Evolutionary conservation across 2,797 vertebrate genomes (phyloP), one percentile per base, ranked within the genome.

Genomic region (Uromys caudimaculatus): DNA sequence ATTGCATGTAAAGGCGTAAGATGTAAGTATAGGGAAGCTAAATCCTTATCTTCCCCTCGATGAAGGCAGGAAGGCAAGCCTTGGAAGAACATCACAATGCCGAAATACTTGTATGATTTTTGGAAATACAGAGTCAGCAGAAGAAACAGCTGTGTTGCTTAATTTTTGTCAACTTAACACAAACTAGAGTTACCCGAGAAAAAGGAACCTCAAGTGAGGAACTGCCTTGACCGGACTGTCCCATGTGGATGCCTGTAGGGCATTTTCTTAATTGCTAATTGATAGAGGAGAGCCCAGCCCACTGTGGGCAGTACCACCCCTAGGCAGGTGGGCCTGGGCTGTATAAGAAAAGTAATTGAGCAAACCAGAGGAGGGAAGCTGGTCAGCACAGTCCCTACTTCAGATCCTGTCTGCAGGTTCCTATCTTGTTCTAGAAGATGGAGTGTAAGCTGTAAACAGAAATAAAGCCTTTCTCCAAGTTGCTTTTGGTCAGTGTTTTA

Each of bases 71-170:
- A 79, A 60, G 23, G 32, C 41, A 75, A 47, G 69, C 41, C 93
- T 84, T 38, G 75, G 41, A 75, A 84, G 69, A 50, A 75, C 54
- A 60, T 75, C 7, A 76, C 79, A 16, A 64, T 60, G 9, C 67
- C 44, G 29, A 38, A 75, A 84, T 73, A 52, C 38, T 50, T 75
- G 24, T 12, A 9, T 84, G n/a, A 47, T 47, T 52, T 54, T 91
- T 41, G 50, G n/a, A 95, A 85, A 58, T 54, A 35, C 1, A 11
- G 52, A 85, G 10, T 73, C 11, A 83, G 58, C 62, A 90, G 54
- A 92, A 89, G 54, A 78, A 93, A 89, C 24, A 91, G 64, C 41
- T 69, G 50, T 69, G 47, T 52, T 86, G 47, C 62, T 86, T 86
- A n/a, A 69, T 69, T 69, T 77, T 86, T 24, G 19, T 38, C 62